Conservation (phyloP, 2,113 vertebrate genomes). For the Channa maculata region DNA sequence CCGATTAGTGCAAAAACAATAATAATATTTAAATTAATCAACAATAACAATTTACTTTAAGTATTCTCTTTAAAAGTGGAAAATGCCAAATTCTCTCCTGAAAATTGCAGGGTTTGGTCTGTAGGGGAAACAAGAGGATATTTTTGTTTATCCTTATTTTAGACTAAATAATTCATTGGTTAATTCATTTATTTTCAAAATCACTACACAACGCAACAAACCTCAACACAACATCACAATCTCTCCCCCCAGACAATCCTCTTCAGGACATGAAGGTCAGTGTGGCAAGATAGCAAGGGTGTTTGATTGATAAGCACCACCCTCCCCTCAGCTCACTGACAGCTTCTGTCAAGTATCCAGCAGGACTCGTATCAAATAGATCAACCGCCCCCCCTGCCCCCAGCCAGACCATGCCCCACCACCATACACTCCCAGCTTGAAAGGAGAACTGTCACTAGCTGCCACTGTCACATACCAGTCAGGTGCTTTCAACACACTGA, state of each 20-base stretch:
- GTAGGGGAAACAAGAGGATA: too few species aligned
- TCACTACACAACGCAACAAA: neutral
- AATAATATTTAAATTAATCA: too few species aligned
- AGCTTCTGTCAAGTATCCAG: conserved; percentile 80
- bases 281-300: conserved; percentile 83
- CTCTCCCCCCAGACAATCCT: conserved; percentile 30
- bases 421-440: conserved; percentile 54
- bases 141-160: neutral
- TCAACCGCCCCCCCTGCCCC: conserved; percentile 49
- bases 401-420: neutral
- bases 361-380: conserved; percentile 75
- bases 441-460: conserved; percentile 78
- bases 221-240: conserved; percentile 4
- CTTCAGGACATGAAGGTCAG: conserved; percentile 85
- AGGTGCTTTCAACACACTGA: conserved; percentile 82
- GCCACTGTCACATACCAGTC: conserved; percentile 82
- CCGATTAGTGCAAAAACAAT: too few species aligned
- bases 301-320: conserved; percentile 88
- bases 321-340: conserved; percentile 75
- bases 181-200: conserved; percentile 13
- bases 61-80: too few species aligned
- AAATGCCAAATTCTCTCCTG: too few species aligned
- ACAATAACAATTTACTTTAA: too few species aligned
- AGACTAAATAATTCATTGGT: neutral
- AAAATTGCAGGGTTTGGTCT: too few species aligned